Base-by-base conservation (phyloP, 92 coral and sea anemone species). In the Siderastrea siderea region DNA sequence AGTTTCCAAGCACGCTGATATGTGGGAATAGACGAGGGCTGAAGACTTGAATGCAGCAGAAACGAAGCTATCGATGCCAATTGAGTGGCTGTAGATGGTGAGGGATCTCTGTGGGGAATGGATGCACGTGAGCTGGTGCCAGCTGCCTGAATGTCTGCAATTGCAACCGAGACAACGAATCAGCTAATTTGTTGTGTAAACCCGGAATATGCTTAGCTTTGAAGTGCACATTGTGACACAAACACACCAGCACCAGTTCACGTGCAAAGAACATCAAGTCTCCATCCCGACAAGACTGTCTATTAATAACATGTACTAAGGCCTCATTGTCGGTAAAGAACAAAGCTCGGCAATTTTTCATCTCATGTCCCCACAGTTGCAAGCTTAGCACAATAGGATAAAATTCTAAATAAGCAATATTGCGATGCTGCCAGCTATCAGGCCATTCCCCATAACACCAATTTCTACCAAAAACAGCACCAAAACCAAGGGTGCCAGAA, bases 391-490 rank as follows among this genome's bases (percentile, higher is more conserved):
- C n/a, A n/a, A n/a, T n/a, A n/a, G n/a, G n/a, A n/a, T 67, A 67
- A 26, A 67, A 48, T 0, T 67, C 71, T 43, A 67, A 67, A 67
- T 26, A 67, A 13, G 50, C 17, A 26, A 67, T 50, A 16, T 74
- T 50, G 17, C 48, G 10, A 19, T 54, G 45, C 0, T 59, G 26
- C 92, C 88, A 88, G 65, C 50, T 4, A 5, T 88, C 88, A 2
- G 88, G 87, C 91, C 82, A 88, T 73, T 50, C 44, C 3, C 93
- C 89, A 84, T 84, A 78, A 70, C 86, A 84, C 71, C 77, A 90
- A 52, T 78, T 47, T 2, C 44, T 53, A 16, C 93, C 89, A 70
- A 90, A 90, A 2, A 90, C 75, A 13, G 93, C 88, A 15, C 88
- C 55, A 60, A 11, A 79, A 4, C 91, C 91, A 7, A 87, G 6